Evolutionary conservation across 2,888 invertebrate species (phyloP), one percentile per base, ranked within the genome.

Genomic region (Pyrocoelia pectoralis): DNA sequence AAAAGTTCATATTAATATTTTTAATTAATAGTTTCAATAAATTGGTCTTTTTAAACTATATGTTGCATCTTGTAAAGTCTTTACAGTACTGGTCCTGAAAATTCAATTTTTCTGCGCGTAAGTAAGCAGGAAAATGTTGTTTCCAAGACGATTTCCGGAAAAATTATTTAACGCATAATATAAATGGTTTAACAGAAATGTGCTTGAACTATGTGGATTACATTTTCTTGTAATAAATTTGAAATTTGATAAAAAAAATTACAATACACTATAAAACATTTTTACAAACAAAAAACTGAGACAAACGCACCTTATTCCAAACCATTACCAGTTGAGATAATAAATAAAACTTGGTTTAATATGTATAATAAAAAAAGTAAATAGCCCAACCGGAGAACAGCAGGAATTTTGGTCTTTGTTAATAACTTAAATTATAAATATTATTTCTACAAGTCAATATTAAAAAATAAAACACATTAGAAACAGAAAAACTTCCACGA

Each of bases 401-500:
- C 2, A 6, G 33, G 33, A 33, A 33, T 33, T 8, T n/a, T n/a
- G 10, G 33, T n/a, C n/a, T 33, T n/a, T 33, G 33, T 33, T 18
- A 53, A 53, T 38, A 53, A 53, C 53, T 53, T 53, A 53, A n/a
- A 24, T 24, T 24, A 24, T 24, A 24, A 41, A 41, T 38, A 17
- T 38, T 17, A 17, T 50, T 50, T 29, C 50, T 50, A 50, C 50
- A 50, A 50, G 43, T 50, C 15, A 1, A 13, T 29, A 50, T 18
- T 13, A 50, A 50, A 50, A 50, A 50, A 19, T 5, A 19, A 29
- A 29, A 24, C 48, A 48, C 48, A 48, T 19, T 48, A 48, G n/a
- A 24, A 24, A 29, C 24, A 29, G 14, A 50, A 57, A 53, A 62
- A 57, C 41, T 57, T 49, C 53, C 62, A 62, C 62, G 57, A 62